A percentile compares a stretch with the other conserved stretches of the same genome.
phyloP scores from a whole-genome alignment of 1,140 invertebrate genomes.

The Drosophila insularis region DNA sequence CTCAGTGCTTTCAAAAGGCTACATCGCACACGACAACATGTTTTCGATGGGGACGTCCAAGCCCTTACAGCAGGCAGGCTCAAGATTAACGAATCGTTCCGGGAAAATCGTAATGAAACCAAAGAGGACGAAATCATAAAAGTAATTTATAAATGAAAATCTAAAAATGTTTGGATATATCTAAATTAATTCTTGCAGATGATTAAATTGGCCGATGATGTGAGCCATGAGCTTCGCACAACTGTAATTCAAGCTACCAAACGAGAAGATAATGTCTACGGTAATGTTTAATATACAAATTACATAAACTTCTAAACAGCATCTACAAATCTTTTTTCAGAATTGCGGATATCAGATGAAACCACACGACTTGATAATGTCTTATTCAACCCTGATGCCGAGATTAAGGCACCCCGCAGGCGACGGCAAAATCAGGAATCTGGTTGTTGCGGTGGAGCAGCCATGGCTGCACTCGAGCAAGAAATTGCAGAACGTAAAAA shows the following conservation, averaged over 20 bases:
- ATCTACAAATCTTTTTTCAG: constrained; percentile 26
- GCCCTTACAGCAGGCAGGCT: constrained; percentile 56
- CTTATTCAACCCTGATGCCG: constrained; percentile 68
- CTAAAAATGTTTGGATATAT: neutral
- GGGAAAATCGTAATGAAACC: constrained; percentile 58
- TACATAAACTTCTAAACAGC: constrained; percentile 43
- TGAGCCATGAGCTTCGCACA: constrained; percentile 70
- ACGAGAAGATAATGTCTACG: constrained; percentile 63
- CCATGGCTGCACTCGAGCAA: constrained; percentile 46
- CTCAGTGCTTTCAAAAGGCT: constrained; percentile 71
- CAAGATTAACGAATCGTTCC: constrained; percentile 74
- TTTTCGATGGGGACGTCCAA: constrained; percentile 65
- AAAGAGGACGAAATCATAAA: constrained; percentile 70
- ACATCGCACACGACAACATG: constrained; percentile 69
- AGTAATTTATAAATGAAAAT: constrained; percentile 28
- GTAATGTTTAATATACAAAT: constrained; percentile 34
- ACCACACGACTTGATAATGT: constrained; percentile 75
- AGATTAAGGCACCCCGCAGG: constrained; percentile 55
- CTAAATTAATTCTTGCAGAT: constrained; percentile 41
- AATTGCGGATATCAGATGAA: constrained; percentile 70
- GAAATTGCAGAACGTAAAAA: constrained; percentile 51
- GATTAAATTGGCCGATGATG: constrained; percentile 71
- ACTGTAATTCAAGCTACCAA: constrained; percentile 76
- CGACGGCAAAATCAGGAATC: constrained; percentile 27
- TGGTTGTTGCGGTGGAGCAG: constrained; percentile 63